Base-by-base conservation (phyloP, 2,888 invertebrate species). In the Cistogaster globosa region DNA sequence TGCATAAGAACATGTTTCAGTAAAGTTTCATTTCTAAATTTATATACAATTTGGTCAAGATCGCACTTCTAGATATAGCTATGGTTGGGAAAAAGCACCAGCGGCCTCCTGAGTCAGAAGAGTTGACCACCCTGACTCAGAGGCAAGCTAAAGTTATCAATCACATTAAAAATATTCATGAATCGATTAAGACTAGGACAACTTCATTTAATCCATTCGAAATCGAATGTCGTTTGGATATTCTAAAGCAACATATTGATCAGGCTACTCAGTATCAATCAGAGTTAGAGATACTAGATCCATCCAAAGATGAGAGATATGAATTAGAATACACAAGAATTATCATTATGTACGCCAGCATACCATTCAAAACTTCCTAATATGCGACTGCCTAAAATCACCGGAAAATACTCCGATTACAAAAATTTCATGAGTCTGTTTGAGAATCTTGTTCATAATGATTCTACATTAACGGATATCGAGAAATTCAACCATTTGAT, bases 351-450 rank as follows among this genome's bases (percentile, higher is more conserved):
- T 12, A 5, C 51, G 8, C 32, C 14, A 22, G 1, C 51, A 18
- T 51, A 72, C 7, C 32, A 62, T 2, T 51, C 48, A 16, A 51
- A 72, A 12, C 78, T 83, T 38, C 83, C 79, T 4, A 71, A 72
- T 48, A 78, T 86, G 79, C 16, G 16, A 11, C 69, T 85, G 18
- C 82, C 82, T 14, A 78, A 69, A 60, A 78, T 85, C 20, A 72
- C 7, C 11, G 18, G 32, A 32, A 79, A 75, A 51, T 67, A 75
- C 38, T 63, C 58, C 5, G 79, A 86, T 4, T 80, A 60, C n/a
- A 85, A 85, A 60, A 81, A 81, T 57, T 85, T 85, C 32, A 85
- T 81, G 42, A 74, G 77, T 51, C 18, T 84, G 0, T 84, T 77
- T 38, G 67, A 72, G 45, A 84, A 62, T 32, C 36, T 80, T 5